A percentile compares a stretch with the other conserved stretches of the same genome.
Conservation (phyloP, 2,113 vertebrate species). For the Mungos mungo region DNA sequence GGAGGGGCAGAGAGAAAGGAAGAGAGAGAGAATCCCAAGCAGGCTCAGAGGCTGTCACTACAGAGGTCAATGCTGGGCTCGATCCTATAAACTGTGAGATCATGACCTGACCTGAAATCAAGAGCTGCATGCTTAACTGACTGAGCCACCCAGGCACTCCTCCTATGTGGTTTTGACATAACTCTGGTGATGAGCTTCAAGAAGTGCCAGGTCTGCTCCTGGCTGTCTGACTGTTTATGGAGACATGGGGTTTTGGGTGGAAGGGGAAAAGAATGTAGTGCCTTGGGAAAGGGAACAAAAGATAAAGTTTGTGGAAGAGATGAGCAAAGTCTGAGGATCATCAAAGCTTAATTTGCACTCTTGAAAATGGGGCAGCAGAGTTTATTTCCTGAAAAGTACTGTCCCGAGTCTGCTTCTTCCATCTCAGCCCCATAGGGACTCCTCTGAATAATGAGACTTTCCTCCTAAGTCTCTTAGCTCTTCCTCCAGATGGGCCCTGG, state of each 20-base stretch:
- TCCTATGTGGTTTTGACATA: not conserved
- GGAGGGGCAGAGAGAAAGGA: too few species aligned
- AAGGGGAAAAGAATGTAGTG: not conserved
- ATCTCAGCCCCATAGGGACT: not conserved
- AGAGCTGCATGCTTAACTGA: too few species aligned
- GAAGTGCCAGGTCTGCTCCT: not conserved
- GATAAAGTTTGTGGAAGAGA: not conserved
- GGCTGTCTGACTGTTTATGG: not conserved
- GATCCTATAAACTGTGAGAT: too few species aligned
- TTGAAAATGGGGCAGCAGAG: not conserved
- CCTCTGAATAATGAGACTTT: conserved; percentile 1
- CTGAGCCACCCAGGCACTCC: too few species aligned
- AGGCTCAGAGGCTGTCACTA: too few species aligned
- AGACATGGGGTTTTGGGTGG: not conserved
- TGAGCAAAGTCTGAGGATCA: not conserved
- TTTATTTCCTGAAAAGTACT: not conserved
- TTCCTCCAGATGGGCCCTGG: not conserved
- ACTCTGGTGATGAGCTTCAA: not conserved
- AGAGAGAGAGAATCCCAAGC: too few species aligned
- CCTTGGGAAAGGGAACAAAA: not conserved
- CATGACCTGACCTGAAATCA: too few species aligned
- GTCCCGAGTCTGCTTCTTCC: not conserved
- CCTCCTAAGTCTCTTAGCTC: not conserved
- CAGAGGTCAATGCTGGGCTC: too few species aligned
- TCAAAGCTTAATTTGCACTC: not conserved